Evolutionary conservation across 1,140 invertebrate species (phyloP), one percentile per base, ranked within the genome.

Genomic region (Drosophila melanogaster): DNA sequence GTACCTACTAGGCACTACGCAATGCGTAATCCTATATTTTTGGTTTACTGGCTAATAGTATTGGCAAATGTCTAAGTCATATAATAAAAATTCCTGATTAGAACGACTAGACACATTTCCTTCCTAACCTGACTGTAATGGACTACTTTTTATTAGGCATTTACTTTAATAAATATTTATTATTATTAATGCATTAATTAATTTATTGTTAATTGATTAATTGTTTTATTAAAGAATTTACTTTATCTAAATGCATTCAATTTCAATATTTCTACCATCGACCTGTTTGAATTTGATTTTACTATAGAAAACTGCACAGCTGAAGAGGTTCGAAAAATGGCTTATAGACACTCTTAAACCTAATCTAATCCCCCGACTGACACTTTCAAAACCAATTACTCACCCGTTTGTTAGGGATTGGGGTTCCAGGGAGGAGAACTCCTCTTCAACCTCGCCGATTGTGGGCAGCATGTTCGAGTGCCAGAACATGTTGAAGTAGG

Each of bases 371-470:
- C 33, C n/a, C 11, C 1, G 4, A 11, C 4, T 10, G 24, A 35
- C 47, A 19, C 41, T 15, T 55, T 17, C 51, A 10, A 15, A 10
- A 3, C 1, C 24, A n/a, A 22, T 41, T 37, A 77, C 90, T 91
- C 33, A 92, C 91, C 91, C 91, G 77, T 89, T 91, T 14, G 83
- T 74, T 37, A 92, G 26, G 6, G 91, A 91, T 46, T 91, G 91
- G 5, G 79, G 77, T 33, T 92, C 91, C 54, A 92, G 60, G 0
- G 92, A 92, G 26, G 91, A 92, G 55, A 90, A 86, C 67, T 94
- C 94, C 90, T 95, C 95, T 79, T 95, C 95, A 35, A 94, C 93
- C 90, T 95, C 95, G 0, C 95, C 94, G 73, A 95, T 95, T 38
- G 95, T 95, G 24, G 95, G 94, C 51, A 95, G 76, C 89, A 93